phyloP scores from a whole-genome alignment of 1,140 invertebrate species.

The Choristoneura fumiferana region DNA sequence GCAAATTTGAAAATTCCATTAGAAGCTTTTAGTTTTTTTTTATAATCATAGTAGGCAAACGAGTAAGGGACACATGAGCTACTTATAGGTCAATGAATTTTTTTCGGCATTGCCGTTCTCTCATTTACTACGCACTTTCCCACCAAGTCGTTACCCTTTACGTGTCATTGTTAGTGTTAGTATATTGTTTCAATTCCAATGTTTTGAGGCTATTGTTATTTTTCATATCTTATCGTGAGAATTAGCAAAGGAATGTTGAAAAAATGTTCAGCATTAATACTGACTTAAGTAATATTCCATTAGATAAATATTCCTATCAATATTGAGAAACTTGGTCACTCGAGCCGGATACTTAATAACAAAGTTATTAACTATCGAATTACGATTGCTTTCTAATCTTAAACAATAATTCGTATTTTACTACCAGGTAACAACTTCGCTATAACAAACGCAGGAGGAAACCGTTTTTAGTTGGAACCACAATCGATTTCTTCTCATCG shows the following conservation, averaged over 20 bases:
- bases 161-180: background rate
- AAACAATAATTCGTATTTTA: too few species aligned
- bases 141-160: conserved; percentile 13
- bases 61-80: too few species aligned
- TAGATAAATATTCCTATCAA: background rate
- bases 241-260: background rate
- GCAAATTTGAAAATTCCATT: too few species aligned
- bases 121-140: conserved; percentile 5
- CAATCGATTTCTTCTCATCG: conserved; percentile 2
- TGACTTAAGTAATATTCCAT: background rate
- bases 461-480: background rate
- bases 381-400: too few species aligned
- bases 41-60: too few species aligned
- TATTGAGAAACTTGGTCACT: too few species aligned
- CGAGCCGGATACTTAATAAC: too few species aligned
- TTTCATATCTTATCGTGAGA: background rate
- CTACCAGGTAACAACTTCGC: too few species aligned
- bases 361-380: too few species aligned
- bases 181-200: conserved; percentile 12
- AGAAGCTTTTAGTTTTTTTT: too few species aligned
- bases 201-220: conserved; percentile 8
- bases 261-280: background rate
- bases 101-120: background rate
- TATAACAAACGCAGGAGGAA: too few species aligned
- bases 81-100: too few species aligned